Evolutionary conservation across 2,888 invertebrate species (phyloP).

Genomic region (Boloria selene): DNA sequence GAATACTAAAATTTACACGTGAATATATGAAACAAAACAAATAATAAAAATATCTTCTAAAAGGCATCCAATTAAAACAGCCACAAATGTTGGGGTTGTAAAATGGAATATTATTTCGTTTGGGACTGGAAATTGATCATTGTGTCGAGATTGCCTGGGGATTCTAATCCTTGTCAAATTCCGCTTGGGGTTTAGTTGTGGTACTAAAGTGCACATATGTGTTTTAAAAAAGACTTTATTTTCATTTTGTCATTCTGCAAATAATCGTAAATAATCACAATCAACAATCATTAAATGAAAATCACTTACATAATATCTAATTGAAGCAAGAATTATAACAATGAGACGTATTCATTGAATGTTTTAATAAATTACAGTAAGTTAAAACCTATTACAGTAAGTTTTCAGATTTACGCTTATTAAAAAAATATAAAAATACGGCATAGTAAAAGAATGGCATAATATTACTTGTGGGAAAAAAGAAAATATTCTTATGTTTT

Average conservation of each 20-base stretch:
- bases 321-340: neutral
- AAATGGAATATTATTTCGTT: constrained; percentile 69
- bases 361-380: too few species aligned
- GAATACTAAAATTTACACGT: neutral
- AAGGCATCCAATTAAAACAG: constrained; percentile 44
- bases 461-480: too few species aligned
- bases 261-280: neutral
- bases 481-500: too few species aligned
- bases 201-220: constrained; percentile 25
- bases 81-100: constrained; percentile 52
- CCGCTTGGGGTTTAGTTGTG: constrained; percentile 41
- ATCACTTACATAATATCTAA: neutral
- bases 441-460: too few species aligned
- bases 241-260: neutral
- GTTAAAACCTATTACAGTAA: neutral
- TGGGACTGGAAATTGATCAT: constrained; percentile 70
- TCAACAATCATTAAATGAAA: neutral
- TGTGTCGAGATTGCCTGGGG: constrained; percentile 55
- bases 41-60: constrained; percentile 34
- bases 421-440: neutral
- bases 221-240: constrained; percentile 10
- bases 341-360: neutral
- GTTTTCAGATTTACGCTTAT: neutral
- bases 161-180: constrained; percentile 62
- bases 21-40: constrained; percentile 24